These are phyloP conservation scores for Alces alces DNA, from an alignment of 2,113 vertebrate genomes.

Conservation along the genomic window DNA sequence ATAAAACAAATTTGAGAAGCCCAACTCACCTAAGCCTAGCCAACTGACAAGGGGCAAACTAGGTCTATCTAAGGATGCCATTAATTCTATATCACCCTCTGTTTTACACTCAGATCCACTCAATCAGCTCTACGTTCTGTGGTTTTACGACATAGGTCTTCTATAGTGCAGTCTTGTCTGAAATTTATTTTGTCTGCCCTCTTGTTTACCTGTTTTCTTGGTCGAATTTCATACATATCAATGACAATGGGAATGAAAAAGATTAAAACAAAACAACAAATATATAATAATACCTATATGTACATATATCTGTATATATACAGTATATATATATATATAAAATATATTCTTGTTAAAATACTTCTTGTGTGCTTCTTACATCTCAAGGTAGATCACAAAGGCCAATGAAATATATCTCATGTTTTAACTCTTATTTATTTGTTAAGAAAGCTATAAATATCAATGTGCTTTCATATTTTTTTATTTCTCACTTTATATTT, in stretches of 20 bases:
- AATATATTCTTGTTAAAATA: background rate
- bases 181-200: background rate
- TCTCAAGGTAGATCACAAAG: background rate
- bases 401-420: background rate
- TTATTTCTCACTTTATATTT: slow-evolving; percentile 26
- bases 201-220: background rate
- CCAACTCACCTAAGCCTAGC: background rate
- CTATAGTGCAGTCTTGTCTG: background rate
- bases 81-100: background rate
- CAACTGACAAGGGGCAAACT: background rate
- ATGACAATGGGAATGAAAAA: background rate
- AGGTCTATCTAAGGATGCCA: background rate
- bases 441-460: background rate
- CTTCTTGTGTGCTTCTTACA: background rate
- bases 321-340: no score
- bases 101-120: background rate
- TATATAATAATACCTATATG: background rate
- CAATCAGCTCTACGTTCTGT: background rate
- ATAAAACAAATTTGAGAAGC: background rate
- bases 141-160: background rate
- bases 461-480: background rate
- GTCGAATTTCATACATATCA: background rate
- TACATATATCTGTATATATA: background rate
- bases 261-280: background rate
- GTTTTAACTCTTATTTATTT: background rate